Percentiles rank a stretch among this genome's conserved stretches.
Conservation (phyloP, 2,888 invertebrate species). For the Cylindroiulus punctatus region DNA sequence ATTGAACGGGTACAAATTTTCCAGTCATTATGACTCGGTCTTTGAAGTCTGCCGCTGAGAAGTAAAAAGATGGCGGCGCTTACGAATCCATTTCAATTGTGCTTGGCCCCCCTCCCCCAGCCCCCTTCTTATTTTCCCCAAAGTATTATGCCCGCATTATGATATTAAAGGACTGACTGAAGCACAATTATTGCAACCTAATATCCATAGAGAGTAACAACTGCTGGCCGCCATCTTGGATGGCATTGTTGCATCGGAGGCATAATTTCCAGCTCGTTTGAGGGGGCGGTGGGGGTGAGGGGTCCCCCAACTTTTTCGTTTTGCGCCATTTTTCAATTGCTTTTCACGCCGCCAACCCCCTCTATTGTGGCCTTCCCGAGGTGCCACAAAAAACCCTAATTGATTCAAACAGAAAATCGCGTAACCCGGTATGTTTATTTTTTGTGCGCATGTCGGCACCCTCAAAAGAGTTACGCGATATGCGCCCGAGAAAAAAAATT, state of each 20-base stretch:
- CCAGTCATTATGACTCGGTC: not conserved
- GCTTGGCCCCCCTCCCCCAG: not conserved
- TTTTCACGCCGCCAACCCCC: slow-evolving; percentile 3
- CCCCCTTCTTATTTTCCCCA: not conserved
- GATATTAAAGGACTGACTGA: slow-evolving; percentile 38
- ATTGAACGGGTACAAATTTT: slow-evolving; percentile 34
- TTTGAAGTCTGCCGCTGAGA: slow-evolving; percentile 23
- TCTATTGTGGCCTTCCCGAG: slow-evolving; percentile 13
- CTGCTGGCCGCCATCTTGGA: not conserved
- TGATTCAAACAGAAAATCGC: slow-evolving; percentile 55
- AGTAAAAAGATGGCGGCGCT: not conserved
- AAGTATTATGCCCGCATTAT: slow-evolving; percentile 12
- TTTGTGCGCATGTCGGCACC: slow-evolving; percentile 51
- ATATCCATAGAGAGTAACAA: slow-evolving; percentile 37
- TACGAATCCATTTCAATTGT: slow-evolving; percentile 28
- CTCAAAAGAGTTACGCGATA: slow-evolving; percentile 45
- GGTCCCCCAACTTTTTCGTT: not conserved
- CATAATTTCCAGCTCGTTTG: slow-evolving; percentile 15
- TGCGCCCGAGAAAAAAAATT: not conserved
- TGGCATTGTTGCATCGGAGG: not conserved
- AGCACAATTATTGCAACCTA: slow-evolving; percentile 33
- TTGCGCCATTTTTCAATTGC: not conserved
- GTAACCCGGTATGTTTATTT: slow-evolving; percentile 49
- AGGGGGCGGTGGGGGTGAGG: not conserved
- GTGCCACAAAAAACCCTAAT: slow-evolving; percentile 32